phyloP scores from a whole-genome alignment of 2,113 vertebrate genomes.

The Eurystomus gularis region DNA sequence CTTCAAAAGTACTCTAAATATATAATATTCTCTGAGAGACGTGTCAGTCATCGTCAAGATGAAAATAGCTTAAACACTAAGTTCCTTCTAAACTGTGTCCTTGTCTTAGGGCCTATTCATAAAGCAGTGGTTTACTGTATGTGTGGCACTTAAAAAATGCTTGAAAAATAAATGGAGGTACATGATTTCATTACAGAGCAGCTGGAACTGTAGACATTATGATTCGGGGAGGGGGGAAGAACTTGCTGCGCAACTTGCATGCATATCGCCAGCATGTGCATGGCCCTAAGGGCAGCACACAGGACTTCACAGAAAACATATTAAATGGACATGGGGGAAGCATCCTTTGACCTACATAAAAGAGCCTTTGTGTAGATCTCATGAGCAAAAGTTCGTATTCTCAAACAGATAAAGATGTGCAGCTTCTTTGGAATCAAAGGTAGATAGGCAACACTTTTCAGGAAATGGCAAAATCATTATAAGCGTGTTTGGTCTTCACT shows the following conservation, averaged over 20 bases:
- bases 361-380: conserved; percentile 75
- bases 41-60: conserved; percentile 79
- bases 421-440: conserved; percentile 74
- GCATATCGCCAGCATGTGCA: conserved; percentile 67
- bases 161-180: conserved; percentile 24
- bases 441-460: conserved; percentile 70
- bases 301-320: conserved; percentile 81
- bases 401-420: conserved; percentile 71
- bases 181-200: conserved; percentile 53
- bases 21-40: conserved; percentile 77
- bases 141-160: conserved; percentile 53
- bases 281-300: conserved; percentile 77
- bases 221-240: neutral
- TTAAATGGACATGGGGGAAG: conserved; percentile 77
- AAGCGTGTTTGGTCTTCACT: conserved; percentile 59
- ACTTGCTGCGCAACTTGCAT: conserved; percentile 76
- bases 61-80: conserved; percentile 76
- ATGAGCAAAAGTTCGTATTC: conserved; percentile 73
- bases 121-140: conserved; percentile 61
- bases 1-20: conserved; percentile 80
- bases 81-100: conserved; percentile 71
- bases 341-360: conserved; percentile 79
- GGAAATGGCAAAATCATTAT: conserved; percentile 74
- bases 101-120: conserved; percentile 66
- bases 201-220: conserved; percentile 54